Evolutionary conservation across 2,113 vertebrate species (phyloP).

Genomic region (Crocuta crocuta): DNA sequence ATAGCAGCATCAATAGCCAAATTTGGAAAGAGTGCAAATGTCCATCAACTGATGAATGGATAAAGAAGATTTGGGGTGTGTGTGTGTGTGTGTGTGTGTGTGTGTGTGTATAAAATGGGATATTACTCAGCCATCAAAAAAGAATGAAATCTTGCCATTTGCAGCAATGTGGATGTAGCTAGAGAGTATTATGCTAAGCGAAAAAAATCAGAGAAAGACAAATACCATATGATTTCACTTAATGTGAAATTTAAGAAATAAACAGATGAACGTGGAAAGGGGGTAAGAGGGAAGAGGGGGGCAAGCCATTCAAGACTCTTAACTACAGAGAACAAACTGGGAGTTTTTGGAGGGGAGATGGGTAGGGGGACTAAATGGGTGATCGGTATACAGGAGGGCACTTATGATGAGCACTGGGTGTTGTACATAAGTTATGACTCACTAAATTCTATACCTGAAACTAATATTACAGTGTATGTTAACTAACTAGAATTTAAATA

Average conservation of each 20-base stretch:
- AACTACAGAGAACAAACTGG: background rate
- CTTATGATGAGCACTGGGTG: background rate
- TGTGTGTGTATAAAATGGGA: background rate
- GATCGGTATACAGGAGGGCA: background rate
- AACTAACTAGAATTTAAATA: background rate
- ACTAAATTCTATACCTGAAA: background rate
- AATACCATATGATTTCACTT: background rate
- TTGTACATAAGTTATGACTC: background rate
- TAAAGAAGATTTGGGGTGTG: background rate
- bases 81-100: too few species aligned
- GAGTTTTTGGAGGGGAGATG: background rate
- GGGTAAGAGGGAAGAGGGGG: background rate
- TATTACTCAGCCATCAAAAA: background rate
- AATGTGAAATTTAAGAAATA: background rate
- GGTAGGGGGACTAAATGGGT: background rate
- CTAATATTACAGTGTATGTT: background rate
- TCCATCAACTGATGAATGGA: background rate
- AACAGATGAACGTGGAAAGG: background rate
- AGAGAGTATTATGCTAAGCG: background rate
- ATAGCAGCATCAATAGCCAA: background rate
- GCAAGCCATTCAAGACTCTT: background rate
- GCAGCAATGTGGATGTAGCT: background rate
- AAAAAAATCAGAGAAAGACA: background rate
- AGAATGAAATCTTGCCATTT: background rate
- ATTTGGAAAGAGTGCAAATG: background rate